phyloP scores from a whole-genome alignment of 2,888 invertebrate species.

The Pteria penguin region DNA sequence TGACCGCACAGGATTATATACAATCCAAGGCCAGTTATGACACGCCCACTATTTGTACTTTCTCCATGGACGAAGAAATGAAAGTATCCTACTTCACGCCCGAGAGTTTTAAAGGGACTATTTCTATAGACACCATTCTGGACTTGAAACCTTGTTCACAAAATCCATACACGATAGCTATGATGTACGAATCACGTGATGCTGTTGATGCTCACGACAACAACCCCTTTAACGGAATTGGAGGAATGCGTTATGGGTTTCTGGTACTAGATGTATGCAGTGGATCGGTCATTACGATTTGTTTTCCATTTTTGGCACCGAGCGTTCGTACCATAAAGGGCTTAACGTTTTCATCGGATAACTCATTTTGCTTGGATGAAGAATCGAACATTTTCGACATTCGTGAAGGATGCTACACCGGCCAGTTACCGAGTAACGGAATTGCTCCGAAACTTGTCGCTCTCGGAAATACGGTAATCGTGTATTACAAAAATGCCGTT shows the following conservation, averaged over 20 bases:
- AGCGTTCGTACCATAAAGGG: conserved; percentile 48
- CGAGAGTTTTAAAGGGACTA: conserved; percentile 68
- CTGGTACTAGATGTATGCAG: conserved; percentile 70
- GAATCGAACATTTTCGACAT: conserved; percentile 72
- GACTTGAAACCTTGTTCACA: conserved; percentile 64
- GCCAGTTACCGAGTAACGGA: conserved; percentile 53
- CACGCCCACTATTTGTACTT: conserved; percentile 72
- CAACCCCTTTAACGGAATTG: conserved; percentile 23
- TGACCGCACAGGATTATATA: conserved; percentile 72
- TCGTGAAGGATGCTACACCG: conserved; percentile 57
- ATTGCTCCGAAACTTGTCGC: conserved; percentile 64
- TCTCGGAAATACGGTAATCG: conserved; percentile 64
- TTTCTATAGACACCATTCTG: conserved; percentile 70
- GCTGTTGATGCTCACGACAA: conserved; percentile 41
- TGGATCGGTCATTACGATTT: conserved; percentile 69
- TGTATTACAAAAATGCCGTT: conserved; percentile 63
- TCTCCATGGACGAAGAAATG: conserved; percentile 66
- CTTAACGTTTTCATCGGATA: conserved; percentile 69
- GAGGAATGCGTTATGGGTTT: conserved; percentile 56
- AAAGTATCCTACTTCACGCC: conserved; percentile 69
- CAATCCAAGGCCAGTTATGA: conserved; percentile 60
- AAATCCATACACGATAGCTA: conserved; percentile 63
- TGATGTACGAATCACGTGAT: conserved; percentile 63
- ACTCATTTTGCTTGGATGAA: conserved; percentile 72
- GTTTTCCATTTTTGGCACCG: conserved; percentile 71